Evolutionary conservation across 2,797 vertebrate genomes (phyloP).

Genomic region (Catostomus latipinnis): DNA sequence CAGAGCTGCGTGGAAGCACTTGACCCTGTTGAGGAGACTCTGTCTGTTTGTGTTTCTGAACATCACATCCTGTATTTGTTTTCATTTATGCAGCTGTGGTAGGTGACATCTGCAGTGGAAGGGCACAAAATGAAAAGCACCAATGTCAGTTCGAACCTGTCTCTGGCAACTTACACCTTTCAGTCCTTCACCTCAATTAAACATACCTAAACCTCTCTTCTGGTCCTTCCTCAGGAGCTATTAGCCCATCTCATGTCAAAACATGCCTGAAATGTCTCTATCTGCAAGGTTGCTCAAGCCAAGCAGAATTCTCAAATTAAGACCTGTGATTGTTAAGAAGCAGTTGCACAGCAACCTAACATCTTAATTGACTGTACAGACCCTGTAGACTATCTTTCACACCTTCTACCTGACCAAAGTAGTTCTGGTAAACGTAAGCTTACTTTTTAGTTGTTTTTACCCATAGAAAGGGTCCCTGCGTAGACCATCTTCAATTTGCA

Average conservation of each 20-base stretch:
- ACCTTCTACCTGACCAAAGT: constrained; percentile 7
- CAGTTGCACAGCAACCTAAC: constrained; percentile 4
- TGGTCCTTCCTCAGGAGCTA: constrained; percentile 8
- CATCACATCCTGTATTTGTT: constrained; percentile 52
- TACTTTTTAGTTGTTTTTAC: no score
- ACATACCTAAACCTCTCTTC: constrained; percentile 2
- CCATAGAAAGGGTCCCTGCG: no score
- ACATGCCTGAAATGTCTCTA: constrained; percentile 24
- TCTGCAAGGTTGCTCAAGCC: constrained; percentile 30
- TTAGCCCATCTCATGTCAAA: constrained; percentile 29
- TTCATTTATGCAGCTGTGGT: constrained; percentile 61
- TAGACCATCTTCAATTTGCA: no score
- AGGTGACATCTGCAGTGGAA: constrained; percentile 53
- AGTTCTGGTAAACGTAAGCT: background rate
- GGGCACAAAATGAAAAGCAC: constrained; percentile 14
- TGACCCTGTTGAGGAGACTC: constrained; percentile 74
- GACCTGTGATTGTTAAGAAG: constrained; percentile 32
- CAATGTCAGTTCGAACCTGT: constrained; percentile 7
- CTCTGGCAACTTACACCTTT: background rate
- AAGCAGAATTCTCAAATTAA: constrained; percentile 39
- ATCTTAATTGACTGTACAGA: constrained; percentile 24
- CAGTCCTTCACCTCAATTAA: constrained; percentile 1
- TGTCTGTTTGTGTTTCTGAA: constrained; percentile 56
- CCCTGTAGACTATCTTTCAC: constrained; percentile 7
- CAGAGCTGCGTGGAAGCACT: constrained; percentile 50